Percentiles rank a stretch among this genome's conserved stretches.
Evolutionary conservation across 2,797 vertebrate genomes (phyloP).

Genomic region (Bradypus variegatus): DNA sequence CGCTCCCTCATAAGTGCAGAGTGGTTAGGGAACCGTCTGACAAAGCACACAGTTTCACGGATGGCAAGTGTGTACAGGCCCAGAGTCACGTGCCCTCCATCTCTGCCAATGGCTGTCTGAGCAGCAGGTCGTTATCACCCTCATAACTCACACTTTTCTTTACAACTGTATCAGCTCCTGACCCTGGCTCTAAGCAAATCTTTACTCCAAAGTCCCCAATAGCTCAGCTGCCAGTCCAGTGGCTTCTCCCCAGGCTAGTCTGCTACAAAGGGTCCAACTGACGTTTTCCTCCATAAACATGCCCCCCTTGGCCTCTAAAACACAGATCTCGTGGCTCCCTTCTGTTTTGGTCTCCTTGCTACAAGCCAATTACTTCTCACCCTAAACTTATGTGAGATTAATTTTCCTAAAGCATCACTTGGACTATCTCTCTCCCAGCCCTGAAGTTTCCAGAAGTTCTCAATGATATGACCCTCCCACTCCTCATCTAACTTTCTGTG

Average conservation of each 20-base stretch:
- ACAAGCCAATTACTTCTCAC: background rate
- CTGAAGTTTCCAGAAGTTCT: background rate
- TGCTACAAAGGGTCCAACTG: background rate
- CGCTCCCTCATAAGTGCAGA: background rate
- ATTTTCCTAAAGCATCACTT: background rate
- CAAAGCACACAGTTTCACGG: background rate
- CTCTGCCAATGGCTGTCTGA: background rate
- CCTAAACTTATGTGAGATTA: background rate
- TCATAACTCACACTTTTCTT: background rate
- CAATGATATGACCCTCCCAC: background rate
- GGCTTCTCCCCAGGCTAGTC: background rate
- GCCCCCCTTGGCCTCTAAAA: background rate
- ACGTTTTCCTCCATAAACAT: background rate
- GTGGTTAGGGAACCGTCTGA: background rate
- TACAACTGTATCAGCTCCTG: background rate
- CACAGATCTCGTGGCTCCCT: background rate
- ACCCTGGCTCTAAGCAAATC: background rate
- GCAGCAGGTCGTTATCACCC: background rate
- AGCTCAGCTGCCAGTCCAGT: background rate
- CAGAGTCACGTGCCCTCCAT: background rate
- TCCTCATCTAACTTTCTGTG: background rate
- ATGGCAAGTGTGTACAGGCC: background rate
- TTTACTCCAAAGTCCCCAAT: background rate
- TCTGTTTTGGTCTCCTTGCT: background rate
- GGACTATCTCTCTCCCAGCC: background rate